A percentile compares a stretch with the other conserved stretches of the same genome.
Conservation (phyloP, 2,113 vertebrate genomes). For the Erythrocercus mccallii region DNA sequence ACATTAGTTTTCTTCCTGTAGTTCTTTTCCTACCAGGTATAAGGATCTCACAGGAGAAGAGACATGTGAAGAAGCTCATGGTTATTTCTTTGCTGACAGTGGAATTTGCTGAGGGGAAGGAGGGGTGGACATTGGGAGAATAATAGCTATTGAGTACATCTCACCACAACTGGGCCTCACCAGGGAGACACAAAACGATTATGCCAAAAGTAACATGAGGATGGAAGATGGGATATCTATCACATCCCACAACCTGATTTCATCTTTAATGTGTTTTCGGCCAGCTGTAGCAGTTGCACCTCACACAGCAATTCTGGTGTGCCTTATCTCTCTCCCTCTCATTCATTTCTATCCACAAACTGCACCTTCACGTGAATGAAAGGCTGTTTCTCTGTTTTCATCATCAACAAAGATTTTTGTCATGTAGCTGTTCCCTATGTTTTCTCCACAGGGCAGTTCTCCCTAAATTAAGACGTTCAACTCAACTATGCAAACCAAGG, state of each 20-base stretch:
- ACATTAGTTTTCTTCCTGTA: not conserved
- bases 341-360: not conserved
- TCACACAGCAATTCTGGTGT: not conserved
- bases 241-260: not conserved
- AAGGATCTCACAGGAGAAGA: not conserved
- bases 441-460: not conserved
- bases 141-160: not conserved
- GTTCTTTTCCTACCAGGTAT: not conserved
- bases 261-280: not conserved
- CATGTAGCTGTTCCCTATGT: not conserved
- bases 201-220: not conserved
- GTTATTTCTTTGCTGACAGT: not conserved
- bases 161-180: not conserved
- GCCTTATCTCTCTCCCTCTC: not conserved
- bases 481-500: fast-evolving
- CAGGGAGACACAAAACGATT: not conserved
- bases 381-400: not conserved
- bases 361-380: not conserved
- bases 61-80: not conserved
- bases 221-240: not conserved
- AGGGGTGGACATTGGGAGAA: fast-evolving
- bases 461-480: not conserved
- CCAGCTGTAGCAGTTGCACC: not conserved
- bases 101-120: not conserved
- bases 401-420: not conserved